A percentile compares a stretch with the other conserved stretches of the same genome.
Evolutionary conservation across 2,113 vertebrate species (phyloP).

Genomic region (Chlorodrepanis virens): DNA sequence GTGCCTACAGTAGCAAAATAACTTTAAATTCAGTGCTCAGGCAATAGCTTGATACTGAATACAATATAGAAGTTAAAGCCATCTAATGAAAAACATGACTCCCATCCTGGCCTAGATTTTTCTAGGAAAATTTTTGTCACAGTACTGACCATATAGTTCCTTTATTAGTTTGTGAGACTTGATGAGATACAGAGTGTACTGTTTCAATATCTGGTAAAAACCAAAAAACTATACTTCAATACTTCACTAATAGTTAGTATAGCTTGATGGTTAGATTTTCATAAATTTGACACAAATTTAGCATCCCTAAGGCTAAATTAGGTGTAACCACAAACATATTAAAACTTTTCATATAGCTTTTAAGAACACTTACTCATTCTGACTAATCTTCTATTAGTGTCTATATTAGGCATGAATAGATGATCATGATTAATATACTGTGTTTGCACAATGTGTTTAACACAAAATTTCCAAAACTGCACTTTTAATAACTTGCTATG

Average conservation of each 20-base stretch:
- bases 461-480: background rate
- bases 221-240: background rate
- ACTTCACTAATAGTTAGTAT: background rate
- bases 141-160: background rate
- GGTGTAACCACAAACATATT: background rate
- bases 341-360: background rate
- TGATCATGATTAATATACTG: background rate
- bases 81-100: background rate
- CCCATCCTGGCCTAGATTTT: background rate
- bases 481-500: background rate
- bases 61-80: background rate
- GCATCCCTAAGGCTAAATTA: background rate
- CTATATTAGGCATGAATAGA: background rate
- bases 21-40: background rate
- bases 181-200: background rate
- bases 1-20: background rate
- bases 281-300: background rate
- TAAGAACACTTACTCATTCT: background rate
- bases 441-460: background rate
- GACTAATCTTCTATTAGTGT: background rate
- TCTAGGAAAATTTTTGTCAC: background rate
- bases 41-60: background rate
- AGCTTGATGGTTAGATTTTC: background rate
- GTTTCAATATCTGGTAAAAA: background rate
- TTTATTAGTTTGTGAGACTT: background rate